Conservation (phyloP, 2,797 vertebrate genomes). For the Peromyscus nudipes region DNA sequence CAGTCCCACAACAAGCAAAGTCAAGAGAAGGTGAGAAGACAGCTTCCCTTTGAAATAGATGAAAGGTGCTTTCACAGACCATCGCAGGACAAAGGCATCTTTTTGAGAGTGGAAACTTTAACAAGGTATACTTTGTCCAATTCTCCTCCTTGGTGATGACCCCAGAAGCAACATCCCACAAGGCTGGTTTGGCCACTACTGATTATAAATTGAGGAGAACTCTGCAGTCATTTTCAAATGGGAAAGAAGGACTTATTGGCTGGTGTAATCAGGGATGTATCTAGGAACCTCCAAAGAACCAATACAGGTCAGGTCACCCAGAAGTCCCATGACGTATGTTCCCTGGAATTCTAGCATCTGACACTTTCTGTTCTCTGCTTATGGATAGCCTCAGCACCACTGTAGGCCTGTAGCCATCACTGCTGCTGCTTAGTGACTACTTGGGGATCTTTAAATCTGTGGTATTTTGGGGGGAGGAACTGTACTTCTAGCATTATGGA, state of each 20-base stretch:
- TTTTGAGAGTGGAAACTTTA: background rate
- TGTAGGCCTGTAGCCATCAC: background rate
- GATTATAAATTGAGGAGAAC: background rate
- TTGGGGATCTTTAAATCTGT: background rate
- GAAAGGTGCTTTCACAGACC: constrained; percentile 11
- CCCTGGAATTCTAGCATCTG: background rate
- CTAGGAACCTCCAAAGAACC: background rate
- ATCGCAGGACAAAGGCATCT: background rate
- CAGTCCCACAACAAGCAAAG: background rate
- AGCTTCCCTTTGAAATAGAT: constrained; percentile 30
- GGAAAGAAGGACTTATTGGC: background rate
- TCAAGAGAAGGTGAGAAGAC: background rate
- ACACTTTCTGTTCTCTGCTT: background rate
- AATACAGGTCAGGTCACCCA: background rate
- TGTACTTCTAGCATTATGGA: background rate
- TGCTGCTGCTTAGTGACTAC: background rate
- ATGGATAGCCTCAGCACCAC: background rate
- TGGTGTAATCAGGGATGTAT: background rate
- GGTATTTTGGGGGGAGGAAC: background rate
- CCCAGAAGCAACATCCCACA: background rate
- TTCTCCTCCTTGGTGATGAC: background rate
- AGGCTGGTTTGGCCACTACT: background rate
- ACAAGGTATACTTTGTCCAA: background rate
- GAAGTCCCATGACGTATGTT: background rate
- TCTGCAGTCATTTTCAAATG: background rate